These are phyloP conservation scores for Nematolebias whitei DNA, from an alignment of 2,113 vertebrate species.

Conservation along the genomic window DNA sequence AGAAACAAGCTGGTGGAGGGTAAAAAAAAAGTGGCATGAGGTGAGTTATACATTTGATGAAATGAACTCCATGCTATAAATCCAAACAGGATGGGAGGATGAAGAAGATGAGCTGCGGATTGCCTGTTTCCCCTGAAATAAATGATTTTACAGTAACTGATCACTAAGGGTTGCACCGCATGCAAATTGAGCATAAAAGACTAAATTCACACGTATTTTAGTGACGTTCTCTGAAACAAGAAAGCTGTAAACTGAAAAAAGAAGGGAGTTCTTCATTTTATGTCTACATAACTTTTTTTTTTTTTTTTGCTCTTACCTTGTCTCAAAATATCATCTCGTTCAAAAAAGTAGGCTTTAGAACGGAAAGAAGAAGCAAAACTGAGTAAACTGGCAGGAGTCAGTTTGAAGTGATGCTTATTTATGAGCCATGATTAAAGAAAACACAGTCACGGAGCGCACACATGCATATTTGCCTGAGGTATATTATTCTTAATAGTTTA, in stretches of 20 bases:
- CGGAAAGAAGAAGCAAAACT: slow-evolving; percentile 16
- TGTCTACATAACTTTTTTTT: neutral
- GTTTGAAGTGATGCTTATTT: slow-evolving; percentile 31
- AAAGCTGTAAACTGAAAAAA: neutral
- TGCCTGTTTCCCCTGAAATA: slow-evolving; percentile 44
- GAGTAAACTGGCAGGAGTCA: slow-evolving; percentile 27
- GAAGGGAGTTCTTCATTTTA: slow-evolving; percentile 3
- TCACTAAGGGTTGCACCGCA: slow-evolving; percentile 2
- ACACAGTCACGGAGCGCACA: slow-evolving; percentile 6
- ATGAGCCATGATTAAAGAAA: slow-evolving; percentile 27
- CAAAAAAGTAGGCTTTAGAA: slow-evolving; percentile 18
- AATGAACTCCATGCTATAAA: slow-evolving; percentile 36
- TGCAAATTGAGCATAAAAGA: slow-evolving; percentile 26
- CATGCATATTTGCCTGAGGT: slow-evolving; percentile 43
- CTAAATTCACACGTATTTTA: slow-evolving; percentile 6
- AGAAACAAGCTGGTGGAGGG: slow-evolving; percentile 37
- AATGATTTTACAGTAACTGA: slow-evolving; percentile 57
- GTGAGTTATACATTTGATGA: slow-evolving; percentile 40
- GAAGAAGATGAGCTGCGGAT: slow-evolving; percentile 48
- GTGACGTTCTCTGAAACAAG: slow-evolving; percentile 1
- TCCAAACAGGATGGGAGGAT: slow-evolving; percentile 56
- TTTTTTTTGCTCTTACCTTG: too few species aligned
- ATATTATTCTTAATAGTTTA: slow-evolving; percentile 40
- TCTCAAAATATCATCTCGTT: neutral
- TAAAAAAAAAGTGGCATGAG: slow-evolving; percentile 35